A percentile compares a stretch with the other conserved stretches of the same genome.
Evolutionary conservation across 1,140 invertebrate genomes (phyloP).

Genomic region (Panulirus ornatus): DNA sequence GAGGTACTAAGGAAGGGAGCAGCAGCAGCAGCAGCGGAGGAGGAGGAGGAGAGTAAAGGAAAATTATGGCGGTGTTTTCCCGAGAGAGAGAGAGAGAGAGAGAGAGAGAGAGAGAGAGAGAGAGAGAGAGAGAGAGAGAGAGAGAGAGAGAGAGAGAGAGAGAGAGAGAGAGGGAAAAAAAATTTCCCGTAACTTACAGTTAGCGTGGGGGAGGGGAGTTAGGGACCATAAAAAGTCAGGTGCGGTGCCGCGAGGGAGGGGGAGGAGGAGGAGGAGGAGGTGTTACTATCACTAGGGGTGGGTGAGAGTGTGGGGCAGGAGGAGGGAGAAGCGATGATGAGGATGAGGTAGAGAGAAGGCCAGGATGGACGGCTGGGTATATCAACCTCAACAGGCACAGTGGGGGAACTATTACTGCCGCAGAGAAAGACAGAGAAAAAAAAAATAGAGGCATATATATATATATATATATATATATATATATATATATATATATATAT

Average conservation of each 20-base stretch:
- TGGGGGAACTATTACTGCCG: too few relatives aligned
- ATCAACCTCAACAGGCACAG: too few relatives aligned
- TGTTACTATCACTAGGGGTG: not conserved
- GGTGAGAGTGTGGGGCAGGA: not conserved
- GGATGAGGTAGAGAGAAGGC: not conserved
- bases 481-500: too few relatives aligned
- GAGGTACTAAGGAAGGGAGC: not conserved
- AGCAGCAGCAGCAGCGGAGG: not conserved
- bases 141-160: not conserved
- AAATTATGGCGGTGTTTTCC: slow-evolving; percentile 8
- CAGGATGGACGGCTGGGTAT: not conserved
- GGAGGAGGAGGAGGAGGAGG: not conserved
- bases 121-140: not conserved
- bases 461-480: too few relatives aligned
- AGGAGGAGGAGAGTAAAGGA: not conserved
- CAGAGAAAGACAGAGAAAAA: too few relatives aligned
- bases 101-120: too few relatives aligned
- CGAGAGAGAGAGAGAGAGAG: slow-evolving; percentile 2
- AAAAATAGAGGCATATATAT: too few relatives aligned
- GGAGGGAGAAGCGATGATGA: not conserved
- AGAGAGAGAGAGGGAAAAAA: slow-evolving; percentile 10
- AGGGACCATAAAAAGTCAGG: not conserved
- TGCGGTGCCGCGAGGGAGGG: not conserved
- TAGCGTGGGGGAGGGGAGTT: not conserved
- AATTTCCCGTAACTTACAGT: slow-evolving; percentile 4